phyloP scores from a whole-genome alignment of 2,888 invertebrate genomes.

The Graphium colonna region DNA sequence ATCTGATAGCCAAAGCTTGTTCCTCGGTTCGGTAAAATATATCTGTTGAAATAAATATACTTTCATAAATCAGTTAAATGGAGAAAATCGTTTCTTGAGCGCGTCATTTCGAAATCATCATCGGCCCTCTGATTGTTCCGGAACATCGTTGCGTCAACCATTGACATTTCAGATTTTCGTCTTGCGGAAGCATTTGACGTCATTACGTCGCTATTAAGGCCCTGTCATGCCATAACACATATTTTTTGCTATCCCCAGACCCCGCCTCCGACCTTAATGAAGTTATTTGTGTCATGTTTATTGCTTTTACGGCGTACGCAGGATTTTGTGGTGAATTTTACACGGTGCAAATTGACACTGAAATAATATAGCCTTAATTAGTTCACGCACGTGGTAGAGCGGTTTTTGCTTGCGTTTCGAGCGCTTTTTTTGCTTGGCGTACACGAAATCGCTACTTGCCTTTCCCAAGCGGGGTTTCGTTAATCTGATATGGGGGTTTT shows the following conservation, averaged over 20 bases:
- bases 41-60: too few species aligned
- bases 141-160: conserved; percentile 55
- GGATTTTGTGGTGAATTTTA: conserved; percentile 72
- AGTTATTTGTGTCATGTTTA: conserved; percentile 76
- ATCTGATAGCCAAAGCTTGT: too few species aligned
- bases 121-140: conserved; percentile 36
- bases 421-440: conserved; percentile 17
- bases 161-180: conserved; percentile 63
- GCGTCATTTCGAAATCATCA: conserved; percentile 9
- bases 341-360: conserved; percentile 72
- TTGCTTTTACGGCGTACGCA: conserved; percentile 71
- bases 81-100: conserved; percentile 29
- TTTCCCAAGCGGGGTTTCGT: conserved; percentile 23
- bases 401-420: conserved; percentile 30
- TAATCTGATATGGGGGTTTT: conserved; percentile 25
- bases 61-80: conserved; percentile 3
- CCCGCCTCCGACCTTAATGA: conserved; percentile 71
- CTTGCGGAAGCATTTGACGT: conserved; percentile 63
- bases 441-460: conserved; percentile 19
- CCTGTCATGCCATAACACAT: conserved; percentile 51
- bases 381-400: conserved; percentile 46
- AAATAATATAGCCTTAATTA: conserved; percentile 62
- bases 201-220: conserved; percentile 75
- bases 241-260: conserved; percentile 68
- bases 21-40: too few species aligned